Evolutionary conservation across 1,140 invertebrate species (phyloP).

Genomic region (Panonychus citri): DNA sequence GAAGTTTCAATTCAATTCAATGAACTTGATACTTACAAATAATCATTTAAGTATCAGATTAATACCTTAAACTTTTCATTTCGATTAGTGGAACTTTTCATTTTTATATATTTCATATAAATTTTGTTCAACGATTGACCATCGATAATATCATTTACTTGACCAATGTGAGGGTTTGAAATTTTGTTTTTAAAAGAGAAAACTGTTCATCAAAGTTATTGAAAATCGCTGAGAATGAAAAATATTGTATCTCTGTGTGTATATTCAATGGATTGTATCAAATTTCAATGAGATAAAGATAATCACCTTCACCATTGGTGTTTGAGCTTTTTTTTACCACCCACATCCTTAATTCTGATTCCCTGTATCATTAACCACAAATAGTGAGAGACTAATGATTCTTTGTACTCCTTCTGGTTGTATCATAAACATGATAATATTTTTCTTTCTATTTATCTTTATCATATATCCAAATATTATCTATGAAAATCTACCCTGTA

Average conservation of each 20-base stretch:
- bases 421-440: too few species aligned
- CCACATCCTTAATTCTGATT: too few species aligned
- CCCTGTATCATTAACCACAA: too few species aligned
- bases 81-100: neutral
- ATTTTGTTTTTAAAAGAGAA: neutral
- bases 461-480: too few species aligned
- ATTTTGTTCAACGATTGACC: neutral
- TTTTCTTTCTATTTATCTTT: too few species aligned
- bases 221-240: neutral
- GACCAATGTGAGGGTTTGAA: neutral
- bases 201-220: neutral
- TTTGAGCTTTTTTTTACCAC: too few species aligned
- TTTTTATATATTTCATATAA: neutral
- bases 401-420: too few species aligned
- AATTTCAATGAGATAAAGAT: too few species aligned
- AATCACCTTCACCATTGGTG: too few species aligned
- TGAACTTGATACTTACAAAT: neutral
- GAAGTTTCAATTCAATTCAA: neutral
- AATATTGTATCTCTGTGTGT: neutral
- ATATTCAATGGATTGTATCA: neutral
- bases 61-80: neutral
- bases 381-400: too few species aligned
- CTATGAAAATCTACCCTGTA: too few species aligned
- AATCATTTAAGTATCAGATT: neutral
- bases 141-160: neutral